phyloP scores from a whole-genome alignment of 2,888 invertebrate species.

The Tholera decimalis region DNA sequence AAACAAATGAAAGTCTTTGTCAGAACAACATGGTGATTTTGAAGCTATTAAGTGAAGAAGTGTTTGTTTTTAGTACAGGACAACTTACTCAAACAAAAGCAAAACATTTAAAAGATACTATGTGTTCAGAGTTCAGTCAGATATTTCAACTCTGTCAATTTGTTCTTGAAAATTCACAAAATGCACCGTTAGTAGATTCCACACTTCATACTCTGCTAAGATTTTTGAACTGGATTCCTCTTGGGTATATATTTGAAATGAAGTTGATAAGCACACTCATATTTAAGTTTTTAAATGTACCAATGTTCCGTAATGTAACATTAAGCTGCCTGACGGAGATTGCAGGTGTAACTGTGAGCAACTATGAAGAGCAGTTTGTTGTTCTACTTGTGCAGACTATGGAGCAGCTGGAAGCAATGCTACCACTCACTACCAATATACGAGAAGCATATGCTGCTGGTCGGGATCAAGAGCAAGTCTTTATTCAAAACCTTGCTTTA shows the following conservation, averaged over 20 bases:
- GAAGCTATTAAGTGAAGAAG: slow-evolving; percentile 99
- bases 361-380: slow-evolving; percentile 98
- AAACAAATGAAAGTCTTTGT: slow-evolving; percentile 99
- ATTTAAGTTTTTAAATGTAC: slow-evolving; percentile 99
- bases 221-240: slow-evolving; percentile 99
- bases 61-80: slow-evolving; percentile 99
- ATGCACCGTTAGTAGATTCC: slow-evolving; percentile 98
- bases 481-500: slow-evolving; percentile 99
- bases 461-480: slow-evolving; percentile 99
- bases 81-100: slow-evolving; percentile 99
- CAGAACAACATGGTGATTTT: slow-evolving; percentile 99
- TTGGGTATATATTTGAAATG: slow-evolving; percentile 99
- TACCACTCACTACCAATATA: slow-evolving; percentile 97
- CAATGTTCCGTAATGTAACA: slow-evolving; percentile 99
- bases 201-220: slow-evolving; percentile 98
- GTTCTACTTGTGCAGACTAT: slow-evolving; percentile 97
- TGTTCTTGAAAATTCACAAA: slow-evolving; percentile 99
- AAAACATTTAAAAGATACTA: slow-evolving; percentile 99
- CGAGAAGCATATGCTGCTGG: slow-evolving; percentile 98
- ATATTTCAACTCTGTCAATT: slow-evolving; percentile 99
- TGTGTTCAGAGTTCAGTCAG: slow-evolving; percentile 99
- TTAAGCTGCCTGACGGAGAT: slow-evolving; percentile 99
- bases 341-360: slow-evolving; percentile 96
- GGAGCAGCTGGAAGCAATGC: slow-evolving; percentile 97
- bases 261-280: slow-evolving; percentile 98